Evolutionary conservation across 2,113 vertebrate species (phyloP).

Genomic region (Bubo scandiacus): DNA sequence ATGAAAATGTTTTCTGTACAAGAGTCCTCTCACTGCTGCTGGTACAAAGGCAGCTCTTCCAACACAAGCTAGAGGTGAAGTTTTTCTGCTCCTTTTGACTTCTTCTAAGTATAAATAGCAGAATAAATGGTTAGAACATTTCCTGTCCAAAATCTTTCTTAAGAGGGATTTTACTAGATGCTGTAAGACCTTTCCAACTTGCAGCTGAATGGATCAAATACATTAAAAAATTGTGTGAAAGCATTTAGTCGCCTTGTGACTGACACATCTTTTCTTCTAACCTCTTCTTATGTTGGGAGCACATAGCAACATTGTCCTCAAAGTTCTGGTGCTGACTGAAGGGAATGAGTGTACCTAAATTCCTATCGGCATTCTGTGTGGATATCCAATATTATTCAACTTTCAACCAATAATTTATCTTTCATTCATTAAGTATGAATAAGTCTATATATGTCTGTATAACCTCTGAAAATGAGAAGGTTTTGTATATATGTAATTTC

Average conservation of each 20-base stretch:
- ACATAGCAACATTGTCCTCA: not conserved
- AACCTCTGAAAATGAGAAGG: not conserved
- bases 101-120: not conserved
- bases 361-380: not conserved
- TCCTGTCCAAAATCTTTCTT: not conserved
- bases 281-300: not conserved
- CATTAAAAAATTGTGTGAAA: not conserved
- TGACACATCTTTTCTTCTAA: not conserved
- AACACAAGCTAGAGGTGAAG: not conserved
- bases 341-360: not conserved
- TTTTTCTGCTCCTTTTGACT: not conserved
- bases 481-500: not conserved
- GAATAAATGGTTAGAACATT: not conserved
- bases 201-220: not conserved
- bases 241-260: not conserved
- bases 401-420: not conserved
- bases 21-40: not conserved
- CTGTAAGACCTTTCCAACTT: not conserved
- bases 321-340: not conserved
- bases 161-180: not conserved
- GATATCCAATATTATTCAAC: not conserved
- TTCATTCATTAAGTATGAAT: not conserved
- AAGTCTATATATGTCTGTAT: not conserved
- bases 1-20: not conserved
- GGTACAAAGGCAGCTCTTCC: not conserved